Percentiles rank a stretch among this genome's conserved stretches.
Evolutionary conservation across 2,888 invertebrate species (phyloP).

Genomic region (Tortrix viridana): DNA sequence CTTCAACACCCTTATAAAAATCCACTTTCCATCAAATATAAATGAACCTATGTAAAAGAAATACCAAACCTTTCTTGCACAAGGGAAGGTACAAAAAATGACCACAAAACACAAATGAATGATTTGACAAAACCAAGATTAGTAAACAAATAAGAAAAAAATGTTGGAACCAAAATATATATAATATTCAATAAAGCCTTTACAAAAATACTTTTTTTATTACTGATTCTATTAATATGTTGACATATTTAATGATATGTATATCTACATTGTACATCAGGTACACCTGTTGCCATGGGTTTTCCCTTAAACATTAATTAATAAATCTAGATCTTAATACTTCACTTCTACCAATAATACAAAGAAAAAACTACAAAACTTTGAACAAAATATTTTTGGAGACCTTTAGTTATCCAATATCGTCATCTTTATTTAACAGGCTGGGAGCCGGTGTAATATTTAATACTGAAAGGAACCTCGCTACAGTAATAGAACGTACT

Average conservation of each 20-base stretch:
- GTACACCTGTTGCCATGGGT: neutral
- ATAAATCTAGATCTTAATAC: neutral
- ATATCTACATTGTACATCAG: slow-evolving; percentile 27
- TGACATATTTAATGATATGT: slow-evolving; percentile 30
- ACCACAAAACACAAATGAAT: slow-evolving; percentile 22
- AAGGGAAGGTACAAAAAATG: neutral
- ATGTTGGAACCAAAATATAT: slow-evolving; percentile 50
- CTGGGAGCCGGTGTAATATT: too few species aligned
- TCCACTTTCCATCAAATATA: too few species aligned
- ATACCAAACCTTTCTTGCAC: neutral
- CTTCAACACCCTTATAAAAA: too few species aligned
- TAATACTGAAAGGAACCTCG: too few species aligned
- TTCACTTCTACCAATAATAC: neutral
- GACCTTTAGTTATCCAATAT: too few species aligned
- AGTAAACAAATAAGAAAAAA: slow-evolving; percentile 48
- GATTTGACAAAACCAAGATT: slow-evolving; percentile 16
- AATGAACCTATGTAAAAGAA: too few species aligned
- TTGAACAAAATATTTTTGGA: neutral
- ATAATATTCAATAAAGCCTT: slow-evolving; percentile 50
- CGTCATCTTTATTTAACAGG: too few species aligned
- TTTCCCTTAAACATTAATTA: neutral
- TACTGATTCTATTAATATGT: slow-evolving; percentile 34
- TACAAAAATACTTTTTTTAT: slow-evolving; percentile 39
- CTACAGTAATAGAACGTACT: too few species aligned
- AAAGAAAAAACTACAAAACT: neutral